A percentile compares a stretch with the other conserved stretches of the same genome.
Conservation (phyloP, 2,797 vertebrate genomes). For the Halcyon badia region DNA sequence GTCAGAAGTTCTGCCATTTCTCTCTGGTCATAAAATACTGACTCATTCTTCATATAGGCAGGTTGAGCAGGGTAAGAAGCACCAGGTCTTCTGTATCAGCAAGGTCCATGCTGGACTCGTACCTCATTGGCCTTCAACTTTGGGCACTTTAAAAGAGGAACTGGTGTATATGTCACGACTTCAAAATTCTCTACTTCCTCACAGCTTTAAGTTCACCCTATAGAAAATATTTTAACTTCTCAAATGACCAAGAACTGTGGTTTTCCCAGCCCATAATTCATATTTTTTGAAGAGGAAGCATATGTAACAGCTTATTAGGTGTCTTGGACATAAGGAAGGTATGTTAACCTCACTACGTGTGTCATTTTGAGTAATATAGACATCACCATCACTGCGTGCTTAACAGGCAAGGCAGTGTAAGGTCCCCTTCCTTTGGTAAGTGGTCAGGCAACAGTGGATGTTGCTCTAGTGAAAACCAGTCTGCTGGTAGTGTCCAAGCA, state of each 20-base stretch:
- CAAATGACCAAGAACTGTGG: not conserved
- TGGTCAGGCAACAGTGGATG: not conserved
- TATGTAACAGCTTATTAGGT: accelerated
- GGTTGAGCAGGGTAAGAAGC: not conserved
- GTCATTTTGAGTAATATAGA: not conserved
- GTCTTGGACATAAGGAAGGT: not conserved
- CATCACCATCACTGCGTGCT: not conserved
- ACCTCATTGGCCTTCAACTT: not conserved
- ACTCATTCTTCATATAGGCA: not conserved
- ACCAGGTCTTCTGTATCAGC: not conserved
- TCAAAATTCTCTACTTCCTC: not conserved
- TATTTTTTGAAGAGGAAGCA: not conserved
- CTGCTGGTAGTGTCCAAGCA: not conserved
- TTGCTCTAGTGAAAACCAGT: not conserved
- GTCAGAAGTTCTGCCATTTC: not conserved
- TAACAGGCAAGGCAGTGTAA: not conserved
- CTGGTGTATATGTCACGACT: not conserved
- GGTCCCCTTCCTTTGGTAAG: not conserved
- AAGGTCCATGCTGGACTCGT: not conserved
- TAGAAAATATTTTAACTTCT: not conserved
- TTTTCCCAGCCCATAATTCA: not conserved
- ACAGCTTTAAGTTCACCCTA: not conserved
- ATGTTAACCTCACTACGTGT: not conserved
- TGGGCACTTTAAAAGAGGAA: not conserved
- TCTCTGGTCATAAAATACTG: not conserved